These are phyloP conservation scores for Rutpela maculata DNA, from an alignment of 2,888 invertebrate species.

Conservation along the genomic window DNA sequence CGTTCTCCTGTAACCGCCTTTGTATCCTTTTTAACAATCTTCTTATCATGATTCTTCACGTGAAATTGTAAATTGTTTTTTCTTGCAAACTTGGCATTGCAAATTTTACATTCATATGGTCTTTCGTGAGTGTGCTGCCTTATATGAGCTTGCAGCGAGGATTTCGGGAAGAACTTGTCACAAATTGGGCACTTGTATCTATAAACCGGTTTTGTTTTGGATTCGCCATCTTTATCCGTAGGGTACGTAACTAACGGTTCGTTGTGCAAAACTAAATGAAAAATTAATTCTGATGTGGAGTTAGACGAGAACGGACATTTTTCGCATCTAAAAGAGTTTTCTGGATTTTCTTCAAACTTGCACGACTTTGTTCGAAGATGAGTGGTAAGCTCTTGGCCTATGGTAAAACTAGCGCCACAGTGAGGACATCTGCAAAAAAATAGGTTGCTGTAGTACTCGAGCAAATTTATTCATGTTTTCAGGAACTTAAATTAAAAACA, in stretches of 20 bases:
- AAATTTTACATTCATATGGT: constrained; percentile 81
- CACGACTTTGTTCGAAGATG: constrained; percentile 82
- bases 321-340: constrained; percentile 74
- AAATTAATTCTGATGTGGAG: constrained; percentile 83
- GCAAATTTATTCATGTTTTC: neutral
- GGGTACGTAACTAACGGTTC: constrained; percentile 71
- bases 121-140: constrained; percentile 85
- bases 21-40: constrained; percentile 46
- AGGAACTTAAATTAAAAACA: too few relatives aligned
- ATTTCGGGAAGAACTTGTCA: constrained; percentile 79
- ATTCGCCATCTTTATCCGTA: constrained; percentile 53
- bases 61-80: constrained; percentile 82
- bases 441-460: neutral
- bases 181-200: constrained; percentile 84
- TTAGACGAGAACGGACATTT: constrained; percentile 79
- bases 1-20: constrained; percentile 54
- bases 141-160: constrained; percentile 82
- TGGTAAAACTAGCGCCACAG: constrained; percentile 82
- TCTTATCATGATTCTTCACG: constrained; percentile 72
- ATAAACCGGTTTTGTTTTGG: constrained; percentile 65
- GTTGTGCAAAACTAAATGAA: constrained; percentile 83
- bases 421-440: constrained; percentile 79
- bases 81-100: constrained; percentile 80
- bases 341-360: constrained; percentile 68
- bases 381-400: constrained; percentile 84